phyloP scores from a whole-genome alignment of 2,797 vertebrate genomes.

The Lithobates pipiens region DNA sequence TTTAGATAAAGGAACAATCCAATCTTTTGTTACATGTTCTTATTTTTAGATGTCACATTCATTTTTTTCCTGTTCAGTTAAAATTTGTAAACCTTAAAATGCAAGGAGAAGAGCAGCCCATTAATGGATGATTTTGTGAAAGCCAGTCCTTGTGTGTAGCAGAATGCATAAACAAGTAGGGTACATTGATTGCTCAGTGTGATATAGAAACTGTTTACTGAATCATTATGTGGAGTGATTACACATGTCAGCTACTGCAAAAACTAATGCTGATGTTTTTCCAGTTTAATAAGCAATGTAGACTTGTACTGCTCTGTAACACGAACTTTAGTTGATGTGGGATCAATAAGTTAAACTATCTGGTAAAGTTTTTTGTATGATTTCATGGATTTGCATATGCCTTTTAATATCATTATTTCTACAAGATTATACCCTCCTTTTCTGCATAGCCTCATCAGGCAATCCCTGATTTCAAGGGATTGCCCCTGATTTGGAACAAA shows the following conservation, averaged over 20 bases:
- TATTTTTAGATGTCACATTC: neutral
- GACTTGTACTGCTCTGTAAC: conserved; percentile 1
- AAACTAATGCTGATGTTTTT: neutral
- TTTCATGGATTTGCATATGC: neutral
- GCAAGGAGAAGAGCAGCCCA: neutral
- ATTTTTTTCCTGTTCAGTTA: neutral
- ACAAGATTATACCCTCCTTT: too few relatives aligned
- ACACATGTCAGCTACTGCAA: conserved; percentile 27
- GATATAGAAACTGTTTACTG: conserved; percentile 50
- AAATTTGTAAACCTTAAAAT: conserved; percentile 16
- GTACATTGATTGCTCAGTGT: conserved; percentile 55
- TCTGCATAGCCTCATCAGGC: too few relatives aligned
- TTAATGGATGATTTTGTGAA: conserved; percentile 27
- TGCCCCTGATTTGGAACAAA: too few relatives aligned
- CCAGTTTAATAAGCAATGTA: neutral
- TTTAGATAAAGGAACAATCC: neutral
- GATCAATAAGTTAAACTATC: neutral
- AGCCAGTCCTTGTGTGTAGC: conserved; percentile 14
- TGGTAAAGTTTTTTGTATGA: neutral
- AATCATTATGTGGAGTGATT: conserved; percentile 48
- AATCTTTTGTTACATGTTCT: neutral
- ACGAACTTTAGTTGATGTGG: neutral
- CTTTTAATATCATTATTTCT: neutral
- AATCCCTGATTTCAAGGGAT: too few relatives aligned
- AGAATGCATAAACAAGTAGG: conserved; percentile 50